Evolutionary conservation across 2,888 invertebrate species (phyloP), one percentile per base, ranked within the genome.

Genomic region (Endotricha flammealis): DNA sequence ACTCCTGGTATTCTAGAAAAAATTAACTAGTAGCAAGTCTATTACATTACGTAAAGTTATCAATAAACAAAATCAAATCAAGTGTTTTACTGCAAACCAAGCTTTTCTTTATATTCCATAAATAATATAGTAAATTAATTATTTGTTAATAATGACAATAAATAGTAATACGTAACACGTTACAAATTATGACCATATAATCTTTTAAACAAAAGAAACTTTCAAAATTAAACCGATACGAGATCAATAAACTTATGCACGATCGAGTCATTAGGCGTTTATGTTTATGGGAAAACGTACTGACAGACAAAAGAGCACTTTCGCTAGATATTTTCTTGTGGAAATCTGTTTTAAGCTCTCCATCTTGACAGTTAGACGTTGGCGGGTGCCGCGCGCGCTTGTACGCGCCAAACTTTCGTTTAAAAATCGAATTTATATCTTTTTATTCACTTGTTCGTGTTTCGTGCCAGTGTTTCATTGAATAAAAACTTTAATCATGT

Each of bases 251-350:
- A 47, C 41, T 35, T 22, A 57, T 50, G 50, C 46, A 49, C 52
- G 36, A 42, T 45, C 43, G 48, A 49, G 59, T 62, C 59, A 61
- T 60, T 65, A 57, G 50, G 58, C 42, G 45, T 49, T 42, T 42
- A 46, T 63, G 57, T 54, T 33, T 41, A 45, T 44, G 46, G 56
- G 64, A 62, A 64, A 63, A 53, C 42, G 43, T 44, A 40, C 33
- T 28, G 41, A 46, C 42, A 46, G 39, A 43, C 37, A 44, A 46
- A 42, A 41, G 48, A 51, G 42, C 61, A 82, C 83, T 83, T 83
- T 82, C 83, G 80, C 79, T 64, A 34, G 36, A 33, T 40, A 53
- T 65, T 70, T 66, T 68, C 71, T 53, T 59, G 69, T 70, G 68
- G 70, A 76, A 76, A 72, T 53, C 50, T 49, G 42, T 59, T 65